Conservation (phyloP, 2,888 invertebrate genomes). For the Platycheirus albimanus region DNA sequence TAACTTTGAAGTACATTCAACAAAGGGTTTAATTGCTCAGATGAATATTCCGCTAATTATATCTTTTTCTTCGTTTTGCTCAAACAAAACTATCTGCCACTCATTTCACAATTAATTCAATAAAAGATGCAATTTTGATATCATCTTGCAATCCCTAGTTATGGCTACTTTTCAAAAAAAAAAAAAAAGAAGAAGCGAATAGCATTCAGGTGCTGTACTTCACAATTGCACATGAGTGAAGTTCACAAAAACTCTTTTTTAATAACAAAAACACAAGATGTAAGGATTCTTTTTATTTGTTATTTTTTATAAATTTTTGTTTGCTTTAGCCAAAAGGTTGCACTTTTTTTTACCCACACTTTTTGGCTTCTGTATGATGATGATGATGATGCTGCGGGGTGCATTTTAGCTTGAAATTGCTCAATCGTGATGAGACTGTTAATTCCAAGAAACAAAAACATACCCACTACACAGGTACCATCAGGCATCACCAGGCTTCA, state of each 20-base stretch:
- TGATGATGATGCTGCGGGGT: constrained; percentile 22
- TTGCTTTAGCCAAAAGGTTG: not conserved
- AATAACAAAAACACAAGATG: not conserved
- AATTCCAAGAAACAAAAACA: constrained; percentile 60
- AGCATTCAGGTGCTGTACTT: too few relatives aligned
- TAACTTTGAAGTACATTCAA: constrained; percentile 14
- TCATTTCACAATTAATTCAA: too few relatives aligned
- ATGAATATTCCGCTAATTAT: not conserved
- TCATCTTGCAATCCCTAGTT: constrained; percentile 41
- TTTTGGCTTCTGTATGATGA: constrained; percentile 29
- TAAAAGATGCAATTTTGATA: too few relatives aligned
- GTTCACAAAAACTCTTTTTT: constrained; percentile 14
- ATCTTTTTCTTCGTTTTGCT: not conserved
- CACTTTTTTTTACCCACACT: not conserved
- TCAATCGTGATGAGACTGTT: constrained; percentile 68
- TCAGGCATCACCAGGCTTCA: too few relatives aligned
- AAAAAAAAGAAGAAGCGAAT: not conserved
- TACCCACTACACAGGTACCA: too few relatives aligned
- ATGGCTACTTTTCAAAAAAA: constrained; percentile 43
- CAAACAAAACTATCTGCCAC: not conserved
- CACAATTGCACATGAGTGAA: not conserved
- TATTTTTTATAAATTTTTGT: too few relatives aligned
- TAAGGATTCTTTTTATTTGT: not conserved
- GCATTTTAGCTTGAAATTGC: constrained; percentile 46
- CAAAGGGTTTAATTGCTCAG: constrained; percentile 65